These are phyloP conservation scores for Hetaerina titia DNA, from an alignment of 2,888 invertebrate species.

Conservation along the genomic window DNA sequence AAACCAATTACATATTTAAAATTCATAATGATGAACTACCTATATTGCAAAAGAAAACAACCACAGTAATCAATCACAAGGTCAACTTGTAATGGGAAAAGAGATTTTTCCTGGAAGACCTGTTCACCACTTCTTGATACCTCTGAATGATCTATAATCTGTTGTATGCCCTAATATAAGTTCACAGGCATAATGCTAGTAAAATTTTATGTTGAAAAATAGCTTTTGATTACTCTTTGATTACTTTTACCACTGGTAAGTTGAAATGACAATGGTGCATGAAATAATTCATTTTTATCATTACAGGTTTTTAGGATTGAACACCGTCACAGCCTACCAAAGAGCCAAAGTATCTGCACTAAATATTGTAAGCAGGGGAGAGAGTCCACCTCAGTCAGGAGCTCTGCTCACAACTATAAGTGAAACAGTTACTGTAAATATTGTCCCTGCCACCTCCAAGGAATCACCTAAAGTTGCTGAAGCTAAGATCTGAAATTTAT, in stretches of 20 bases:
- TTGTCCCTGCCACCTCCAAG: conserved; percentile 50
- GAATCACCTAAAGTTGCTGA: conserved; percentile 56
- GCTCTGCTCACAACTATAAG: conserved; percentile 77
- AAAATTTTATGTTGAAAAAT: too few relatives aligned
- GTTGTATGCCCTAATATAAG: too few relatives aligned
- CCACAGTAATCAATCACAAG: too few relatives aligned
- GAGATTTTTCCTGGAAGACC: neutral
- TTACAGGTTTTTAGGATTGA: conserved; percentile 90
- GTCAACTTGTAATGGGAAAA: too few relatives aligned
- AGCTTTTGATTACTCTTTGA: too few relatives aligned
- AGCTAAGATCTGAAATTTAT: conserved; percentile 54
- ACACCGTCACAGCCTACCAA: conserved; percentile 93
- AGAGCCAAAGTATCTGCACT: conserved; percentile 93
- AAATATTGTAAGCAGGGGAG: conserved; percentile 81
- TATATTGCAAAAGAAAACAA: too few relatives aligned
- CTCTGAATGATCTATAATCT: neutral
- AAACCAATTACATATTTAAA: too few relatives aligned
- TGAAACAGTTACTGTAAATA: conserved; percentile 76
- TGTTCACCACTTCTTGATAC: neutral
- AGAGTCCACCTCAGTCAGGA: conserved; percentile 63
- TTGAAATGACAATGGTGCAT: neutral
- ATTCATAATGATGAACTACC: too few relatives aligned
- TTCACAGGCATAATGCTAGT: too few relatives aligned
- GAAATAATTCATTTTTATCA: conserved; percentile 69
- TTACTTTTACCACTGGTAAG: too few relatives aligned